Evolutionary conservation across 2,797 vertebrate species (phyloP).

Genomic region (Rhabdomys pumilio): DNA sequence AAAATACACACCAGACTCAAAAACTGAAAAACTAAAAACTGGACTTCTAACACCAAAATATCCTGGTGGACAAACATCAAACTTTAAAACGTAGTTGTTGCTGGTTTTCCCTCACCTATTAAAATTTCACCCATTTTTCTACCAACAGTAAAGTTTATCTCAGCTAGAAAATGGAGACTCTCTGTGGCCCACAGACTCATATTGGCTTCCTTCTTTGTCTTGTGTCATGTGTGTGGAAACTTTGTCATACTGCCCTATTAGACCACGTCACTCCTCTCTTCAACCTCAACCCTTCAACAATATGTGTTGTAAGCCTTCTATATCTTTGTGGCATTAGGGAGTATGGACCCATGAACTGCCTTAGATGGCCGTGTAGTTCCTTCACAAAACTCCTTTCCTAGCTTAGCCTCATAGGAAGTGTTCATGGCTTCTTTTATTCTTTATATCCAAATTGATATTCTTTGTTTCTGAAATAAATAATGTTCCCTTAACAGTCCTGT

Average conservation of each 20-base stretch:
- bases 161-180: not conserved
- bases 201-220: not conserved
- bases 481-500: not conserved
- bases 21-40: conserved; percentile 45
- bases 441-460: not conserved
- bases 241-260: not conserved
- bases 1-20: conserved; percentile 25
- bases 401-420: too few relatives aligned
- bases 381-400: not conserved
- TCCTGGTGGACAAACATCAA: not conserved
- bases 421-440: not conserved
- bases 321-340: not conserved
- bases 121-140: conserved; percentile 27
- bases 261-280: not conserved
- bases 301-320: not conserved
- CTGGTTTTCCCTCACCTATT: not conserved
- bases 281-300: not conserved
- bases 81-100: not conserved
- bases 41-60: not conserved
- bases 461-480: not conserved
- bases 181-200: not conserved
- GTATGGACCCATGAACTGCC: not conserved
- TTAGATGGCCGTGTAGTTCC: not conserved
- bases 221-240: not conserved
- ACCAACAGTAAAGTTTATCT: not conserved